phyloP scores from a whole-genome alignment of 2,113 vertebrate genomes.

The Sapajus apella region DNA sequence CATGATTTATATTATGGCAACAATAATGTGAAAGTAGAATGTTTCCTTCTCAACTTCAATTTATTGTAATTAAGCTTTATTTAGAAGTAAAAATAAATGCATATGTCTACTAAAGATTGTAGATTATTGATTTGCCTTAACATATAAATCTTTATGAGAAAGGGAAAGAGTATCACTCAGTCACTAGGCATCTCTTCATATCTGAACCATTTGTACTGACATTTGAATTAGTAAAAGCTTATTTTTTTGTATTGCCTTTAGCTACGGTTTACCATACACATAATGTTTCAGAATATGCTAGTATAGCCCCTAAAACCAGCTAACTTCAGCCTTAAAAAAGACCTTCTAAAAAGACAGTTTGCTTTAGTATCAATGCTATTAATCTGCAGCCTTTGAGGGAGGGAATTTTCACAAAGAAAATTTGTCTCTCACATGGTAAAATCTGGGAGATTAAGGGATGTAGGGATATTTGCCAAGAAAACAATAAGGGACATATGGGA shows the following conservation, averaged over 20 bases:
- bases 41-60: background rate
- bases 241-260: background rate
- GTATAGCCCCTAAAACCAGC: background rate
- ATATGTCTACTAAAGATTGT: background rate
- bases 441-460: background rate
- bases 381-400: conserved; percentile 19
- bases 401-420: conserved; percentile 44
- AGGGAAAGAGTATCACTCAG: background rate
- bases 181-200: background rate
- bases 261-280: background rate
- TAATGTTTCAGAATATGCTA: conserved; percentile 15
- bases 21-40: background rate
- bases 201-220: background rate
- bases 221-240: background rate
- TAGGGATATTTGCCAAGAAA: conserved; percentile 60
- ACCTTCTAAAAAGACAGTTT: conserved; percentile 21
- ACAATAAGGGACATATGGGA: conserved; percentile 72
- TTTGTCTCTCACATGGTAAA: conserved; percentile 41
- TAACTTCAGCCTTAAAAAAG: background rate
- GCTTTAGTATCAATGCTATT: conserved; percentile 28
- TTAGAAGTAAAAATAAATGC: conserved; percentile 12
- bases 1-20: background rate
- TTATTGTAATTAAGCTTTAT: background rate
- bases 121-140: background rate
- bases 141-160: background rate